Base-by-base conservation (phyloP, 1,140 invertebrate genomes). In the Lordiphosa collinella region DNA sequence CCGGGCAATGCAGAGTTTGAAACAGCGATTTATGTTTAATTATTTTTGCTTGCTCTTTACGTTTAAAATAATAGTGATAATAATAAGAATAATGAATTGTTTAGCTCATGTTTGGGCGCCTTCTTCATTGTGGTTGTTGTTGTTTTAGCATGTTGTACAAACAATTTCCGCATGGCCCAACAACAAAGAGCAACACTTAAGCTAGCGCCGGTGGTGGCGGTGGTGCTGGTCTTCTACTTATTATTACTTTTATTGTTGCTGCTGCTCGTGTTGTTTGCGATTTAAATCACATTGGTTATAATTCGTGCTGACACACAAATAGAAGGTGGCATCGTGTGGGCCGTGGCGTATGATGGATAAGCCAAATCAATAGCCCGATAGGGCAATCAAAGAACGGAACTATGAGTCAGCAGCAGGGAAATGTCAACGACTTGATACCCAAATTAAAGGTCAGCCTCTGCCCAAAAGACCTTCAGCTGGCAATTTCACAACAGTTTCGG, bases 251-350 rank as follows among this genome's bases (percentile, higher is more conserved):
- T 52, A 61, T 43, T 58, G 18, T 49, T 50, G 47, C 35, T 8
- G 47, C 50, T 64, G 60, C 52, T 48, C 59, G 35, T 72, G 37
- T 64, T 43, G 36, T 52, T 36, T 72, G 56, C 52, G 59, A 82
- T 82, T 73, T 79, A 67, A 72, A 68, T 59, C 65, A 46, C 51
- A 60, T 53, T 59, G 49, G 37, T 53, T 79, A 79, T 25, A 25
- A 25, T 79, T 82, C 76, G 76, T 84, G 76, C 71, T 84, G 76
- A 76, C 66, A 82, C 44, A 82, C 54, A 80, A 82, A 67, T 40
- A 57, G 36, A 56, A 13, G 51, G 64, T 55, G 31, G 55, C 37
- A 50, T 47, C 22, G 76, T 46, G 76, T 75, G 70, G 64, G 75
- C 36, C 38, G 25, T 11, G 29, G 46, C 78, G 78, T 78, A 78